Evolutionary conservation across 30 jellyfish, hydroid and myxozoan genomes (phyloP).

Genomic region (Pseudorhiza aurosa): DNA sequence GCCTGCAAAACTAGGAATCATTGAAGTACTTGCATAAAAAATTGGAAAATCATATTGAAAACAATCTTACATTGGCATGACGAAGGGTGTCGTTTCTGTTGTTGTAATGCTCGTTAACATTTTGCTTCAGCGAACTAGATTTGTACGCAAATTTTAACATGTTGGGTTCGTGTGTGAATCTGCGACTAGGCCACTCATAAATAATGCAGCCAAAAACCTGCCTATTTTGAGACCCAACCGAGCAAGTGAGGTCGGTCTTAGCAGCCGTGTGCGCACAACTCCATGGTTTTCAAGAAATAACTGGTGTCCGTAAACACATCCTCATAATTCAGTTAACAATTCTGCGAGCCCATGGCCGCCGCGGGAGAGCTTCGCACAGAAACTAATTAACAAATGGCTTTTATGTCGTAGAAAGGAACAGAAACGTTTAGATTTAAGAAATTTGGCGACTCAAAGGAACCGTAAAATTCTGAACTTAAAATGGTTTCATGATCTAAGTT

Average conservation of each 20-base stretch:
- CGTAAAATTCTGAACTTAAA: neutral
- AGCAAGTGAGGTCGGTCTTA: neutral
- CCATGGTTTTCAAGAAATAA: neutral
- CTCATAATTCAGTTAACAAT: neutral
- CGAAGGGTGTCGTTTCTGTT: neutral
- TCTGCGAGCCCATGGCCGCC: neutral
- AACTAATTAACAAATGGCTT: neutral
- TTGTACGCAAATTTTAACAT: slow-evolving; percentile 7
- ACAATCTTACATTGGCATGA: neutral
- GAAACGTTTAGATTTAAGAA: no score
- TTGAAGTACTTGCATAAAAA: no score
- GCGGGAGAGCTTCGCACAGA: neutral
- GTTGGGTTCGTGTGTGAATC: neutral
- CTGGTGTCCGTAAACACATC: neutral
- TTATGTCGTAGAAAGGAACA: neutral
- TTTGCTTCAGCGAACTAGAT: neutral
- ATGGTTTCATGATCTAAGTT: no score
- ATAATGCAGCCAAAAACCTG: slow-evolving; percentile 1
- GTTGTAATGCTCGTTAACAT: neutral
- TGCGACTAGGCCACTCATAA: neutral
- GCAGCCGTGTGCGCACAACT: neutral
- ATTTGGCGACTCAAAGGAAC: slow-evolving; percentile 2
- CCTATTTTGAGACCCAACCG: neutral
- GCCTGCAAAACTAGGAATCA: no score
- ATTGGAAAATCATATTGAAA: neutral